These are phyloP conservation scores for Microctonus hyperodae DNA, from an alignment of 2,888 invertebrate genomes.

Conservation along the genomic window DNA sequence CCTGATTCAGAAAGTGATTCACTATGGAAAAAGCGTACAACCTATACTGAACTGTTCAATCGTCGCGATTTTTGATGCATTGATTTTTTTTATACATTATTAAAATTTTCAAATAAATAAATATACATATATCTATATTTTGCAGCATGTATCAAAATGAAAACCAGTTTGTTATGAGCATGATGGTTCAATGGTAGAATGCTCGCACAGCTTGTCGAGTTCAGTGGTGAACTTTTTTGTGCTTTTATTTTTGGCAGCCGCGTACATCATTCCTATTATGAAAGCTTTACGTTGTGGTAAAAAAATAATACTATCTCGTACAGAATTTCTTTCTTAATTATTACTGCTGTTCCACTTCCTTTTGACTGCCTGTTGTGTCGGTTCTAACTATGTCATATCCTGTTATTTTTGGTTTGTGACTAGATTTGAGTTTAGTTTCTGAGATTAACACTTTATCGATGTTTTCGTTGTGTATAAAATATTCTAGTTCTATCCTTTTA, in stretches of 20 bases:
- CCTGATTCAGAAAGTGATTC: conserved; percentile 10
- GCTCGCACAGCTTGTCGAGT: too few species aligned
- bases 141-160: too few species aligned
- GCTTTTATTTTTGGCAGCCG: too few species aligned
- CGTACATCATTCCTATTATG: too few species aligned
- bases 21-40: conserved; percentile 35
- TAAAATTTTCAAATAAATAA: too few species aligned
- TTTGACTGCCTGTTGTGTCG: background rate
- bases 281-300: too few species aligned
- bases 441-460: background rate
- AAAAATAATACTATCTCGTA: too few species aligned
- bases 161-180: too few species aligned
- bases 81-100: too few species aligned
- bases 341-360: background rate
- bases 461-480: background rate
- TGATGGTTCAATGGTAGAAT: too few species aligned
- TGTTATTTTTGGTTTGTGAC: background rate
- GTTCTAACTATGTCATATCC: background rate
- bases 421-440: background rate
- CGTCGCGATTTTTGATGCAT: conserved; percentile 25
- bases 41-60: conserved; percentile 43
- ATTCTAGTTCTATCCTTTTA: background rate
- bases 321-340: background rate
- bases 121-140: too few species aligned
- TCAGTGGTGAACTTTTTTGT: too few species aligned